Evolutionary conservation across 1,140 invertebrate species (phyloP).

Genomic region (Saccostrea cuccullata): DNA sequence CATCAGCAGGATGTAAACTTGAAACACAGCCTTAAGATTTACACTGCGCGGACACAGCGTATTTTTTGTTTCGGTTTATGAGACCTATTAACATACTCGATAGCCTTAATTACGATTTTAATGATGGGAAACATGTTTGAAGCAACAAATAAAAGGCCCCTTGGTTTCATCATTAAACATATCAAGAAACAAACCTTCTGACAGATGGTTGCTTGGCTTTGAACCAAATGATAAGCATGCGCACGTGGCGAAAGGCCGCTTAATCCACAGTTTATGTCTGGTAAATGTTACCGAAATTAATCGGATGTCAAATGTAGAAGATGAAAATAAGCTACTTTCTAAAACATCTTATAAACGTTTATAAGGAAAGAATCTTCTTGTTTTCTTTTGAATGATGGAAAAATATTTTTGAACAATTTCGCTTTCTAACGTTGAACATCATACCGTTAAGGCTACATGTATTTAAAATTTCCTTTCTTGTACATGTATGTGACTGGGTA

Average conservation of each 20-base stretch:
- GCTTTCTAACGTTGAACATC: no score
- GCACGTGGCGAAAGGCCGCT: conserved; percentile 38
- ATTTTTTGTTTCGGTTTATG: conserved; percentile 19
- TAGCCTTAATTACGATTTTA: conserved; percentile 36
- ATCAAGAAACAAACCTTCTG: conserved; percentile 26
- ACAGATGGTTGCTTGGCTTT: conserved; percentile 39
- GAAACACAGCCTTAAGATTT: not conserved
- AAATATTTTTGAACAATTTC: no score
- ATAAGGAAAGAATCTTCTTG: no score
- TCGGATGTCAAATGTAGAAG: conserved; percentile 30
- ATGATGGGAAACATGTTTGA: conserved; percentile 30
- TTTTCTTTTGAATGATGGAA: no score
- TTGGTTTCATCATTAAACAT: conserved; percentile 39
- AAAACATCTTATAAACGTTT: no score
- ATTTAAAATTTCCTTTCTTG: no score
- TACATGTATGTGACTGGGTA: no score
- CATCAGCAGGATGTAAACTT: not conserved
- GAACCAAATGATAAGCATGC: conserved; percentile 35
- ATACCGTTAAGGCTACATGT: no score
- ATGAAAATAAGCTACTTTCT: not conserved
- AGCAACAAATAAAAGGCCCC: conserved; percentile 31
- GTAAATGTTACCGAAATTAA: conserved; percentile 38
- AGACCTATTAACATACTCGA: conserved; percentile 37
- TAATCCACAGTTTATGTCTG: conserved; percentile 20
- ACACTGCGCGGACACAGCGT: not conserved